A percentile compares a stretch with the other conserved stretches of the same genome.
These are phyloP conservation scores for Trissolcus basalis DNA, from an alignment of 1,140 invertebrate genomes.

Conservation along the genomic window DNA sequence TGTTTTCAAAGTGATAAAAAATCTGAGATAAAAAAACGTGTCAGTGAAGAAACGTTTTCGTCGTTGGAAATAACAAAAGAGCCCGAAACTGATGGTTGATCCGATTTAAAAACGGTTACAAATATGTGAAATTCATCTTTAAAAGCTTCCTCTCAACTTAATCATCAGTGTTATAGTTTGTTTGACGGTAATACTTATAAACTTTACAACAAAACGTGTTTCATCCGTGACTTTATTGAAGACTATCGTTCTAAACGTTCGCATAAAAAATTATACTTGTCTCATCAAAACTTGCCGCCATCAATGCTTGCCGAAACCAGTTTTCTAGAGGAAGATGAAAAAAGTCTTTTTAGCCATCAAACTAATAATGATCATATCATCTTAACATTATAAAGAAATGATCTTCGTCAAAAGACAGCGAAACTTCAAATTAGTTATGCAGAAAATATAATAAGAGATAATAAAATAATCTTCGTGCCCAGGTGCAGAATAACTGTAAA, in stretches of 20 bases:
- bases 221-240: slow-evolving; percentile 2
- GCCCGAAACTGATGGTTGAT: too few species aligned
- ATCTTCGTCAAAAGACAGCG: slow-evolving; percentile 21
- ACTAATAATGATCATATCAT: slow-evolving; percentile 37
- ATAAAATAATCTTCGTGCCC: too few species aligned
- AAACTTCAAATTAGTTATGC: slow-evolving; percentile 15
- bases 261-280: slow-evolving; percentile 18
- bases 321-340: slow-evolving; percentile 21
- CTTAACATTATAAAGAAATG: slow-evolving; percentile 17
- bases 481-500: too few species aligned
- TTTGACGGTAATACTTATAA: too few species aligned
- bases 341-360: slow-evolving; percentile 21
- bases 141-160: too few species aligned
- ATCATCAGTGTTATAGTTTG: too few species aligned
- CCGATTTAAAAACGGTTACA: too few species aligned
- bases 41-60: too few species aligned
- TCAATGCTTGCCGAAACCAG: slow-evolving; percentile 33
- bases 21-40: too few species aligned
- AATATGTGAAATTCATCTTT: too few species aligned
- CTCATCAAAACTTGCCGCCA: slow-evolving; percentile 17
- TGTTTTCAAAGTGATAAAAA: too few species aligned
- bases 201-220: not conserved
- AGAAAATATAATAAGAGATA: slow-evolving; percentile 14
- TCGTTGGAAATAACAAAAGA: too few species aligned
- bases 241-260: not conserved